Base-by-base conservation (phyloP, 2,113 vertebrate genomes). In the Morone chrysops region DNA sequence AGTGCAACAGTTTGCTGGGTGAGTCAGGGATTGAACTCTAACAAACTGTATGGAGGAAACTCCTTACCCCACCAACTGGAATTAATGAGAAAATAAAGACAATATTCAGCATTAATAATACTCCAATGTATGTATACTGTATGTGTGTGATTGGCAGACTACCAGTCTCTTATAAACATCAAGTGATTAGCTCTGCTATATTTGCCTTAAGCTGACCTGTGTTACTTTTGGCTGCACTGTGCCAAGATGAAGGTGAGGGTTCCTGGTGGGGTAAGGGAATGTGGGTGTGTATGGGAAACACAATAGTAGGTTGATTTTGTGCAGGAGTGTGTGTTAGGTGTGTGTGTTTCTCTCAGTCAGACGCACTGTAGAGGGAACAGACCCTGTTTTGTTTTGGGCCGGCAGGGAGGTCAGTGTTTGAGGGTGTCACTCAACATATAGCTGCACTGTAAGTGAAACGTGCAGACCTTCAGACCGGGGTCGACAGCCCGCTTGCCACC, bases 351-450 rank as follows among this genome's bases (percentile, higher is more conserved):
- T 77, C 60, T 66, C 75, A 40, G 69, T 70, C 81, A 22, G 59
- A 56, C 38, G 60, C 67, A 14, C 53, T 22, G 74, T 16, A 8
- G 68, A 67, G 45, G 45, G 84, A 93, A 95, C 93, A 95, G 92
- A 83, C 51, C 48, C 56, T 45, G 85, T 93, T 90, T 93, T 94
- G 93, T 94, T 47, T 89, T 57, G 57, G 78, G 43, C 45, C 43
- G 2, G 62, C n/a, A 25, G 69, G 50, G 79, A 84, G 14, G 77
- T 81, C 43, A 43, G 77, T 53, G 85, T 87, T 84, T 69, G 79
- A 91, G 76, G 75, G 77, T 87, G 91, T 94, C 92, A 91, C 91
- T 93, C 92, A 92, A 66, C 83, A 18, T 75, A 70, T 56, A 84
- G 73, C 85, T 48, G 71, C 85, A 67, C 31, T 31, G 87, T 68